Conservation (phyloP, 2,888 invertebrate genomes). For the Cheilosia soror region DNA sequence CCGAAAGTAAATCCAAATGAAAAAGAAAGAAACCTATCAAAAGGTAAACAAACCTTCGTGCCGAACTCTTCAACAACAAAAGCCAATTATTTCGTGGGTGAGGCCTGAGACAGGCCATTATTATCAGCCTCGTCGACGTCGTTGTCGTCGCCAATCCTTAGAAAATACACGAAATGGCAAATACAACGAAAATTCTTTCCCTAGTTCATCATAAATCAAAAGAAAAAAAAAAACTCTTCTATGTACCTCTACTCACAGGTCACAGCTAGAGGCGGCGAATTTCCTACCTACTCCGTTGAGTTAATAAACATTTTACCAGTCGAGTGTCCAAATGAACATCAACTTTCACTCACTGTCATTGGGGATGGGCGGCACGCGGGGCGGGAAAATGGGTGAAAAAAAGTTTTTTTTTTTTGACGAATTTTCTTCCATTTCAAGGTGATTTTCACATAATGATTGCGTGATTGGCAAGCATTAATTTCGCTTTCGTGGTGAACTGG, state of each 20-base stretch:
- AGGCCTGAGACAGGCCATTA: constrained; percentile 21
- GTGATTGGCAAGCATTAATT: constrained; percentile 46
- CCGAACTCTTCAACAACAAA: constrained; percentile 26
- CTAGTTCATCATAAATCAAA: constrained; percentile 39
- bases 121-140: background rate
- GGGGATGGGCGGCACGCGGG: too few species aligned
- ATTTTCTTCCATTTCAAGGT: constrained; percentile 46
- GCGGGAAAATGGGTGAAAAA: background rate
- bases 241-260: background rate
- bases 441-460: constrained; percentile 54
- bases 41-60: constrained; percentile 50
- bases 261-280: constrained; percentile 1
- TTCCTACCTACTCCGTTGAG: background rate
- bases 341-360: constrained; percentile 29
- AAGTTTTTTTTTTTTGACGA: constrained; percentile 13
- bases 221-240: background rate
- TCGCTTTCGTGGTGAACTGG: background rate
- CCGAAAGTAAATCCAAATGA: background rate
- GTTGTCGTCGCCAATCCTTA: constrained; percentile 43
- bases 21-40: background rate
- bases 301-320: background rate
- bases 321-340: constrained; percentile 31
- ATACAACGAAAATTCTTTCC: constrained; percentile 11
- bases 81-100: constrained; percentile 29
- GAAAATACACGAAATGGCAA: constrained; percentile 14